Evolutionary conservation across 2,113 vertebrate genomes (phyloP).

Genomic region (Prunella fulvescens): DNA sequence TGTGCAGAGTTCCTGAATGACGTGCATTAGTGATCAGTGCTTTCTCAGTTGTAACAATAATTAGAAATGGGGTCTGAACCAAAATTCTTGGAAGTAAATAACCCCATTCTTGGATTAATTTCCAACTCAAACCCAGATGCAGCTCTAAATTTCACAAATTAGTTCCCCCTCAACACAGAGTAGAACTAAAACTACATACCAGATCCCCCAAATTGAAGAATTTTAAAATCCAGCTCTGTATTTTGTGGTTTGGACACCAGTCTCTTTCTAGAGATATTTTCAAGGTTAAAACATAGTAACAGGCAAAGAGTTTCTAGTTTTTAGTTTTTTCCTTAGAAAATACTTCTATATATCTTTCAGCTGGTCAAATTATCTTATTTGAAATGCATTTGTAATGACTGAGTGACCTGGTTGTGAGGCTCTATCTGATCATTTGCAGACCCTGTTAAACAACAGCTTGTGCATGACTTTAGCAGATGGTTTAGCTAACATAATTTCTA

Average conservation of each 20-base stretch:
- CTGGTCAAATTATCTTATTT: constrained; percentile 58
- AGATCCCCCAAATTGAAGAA: not conserved
- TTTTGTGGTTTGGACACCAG: constrained; percentile 45
- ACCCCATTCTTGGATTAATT: not conserved
- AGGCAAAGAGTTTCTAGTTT: not conserved
- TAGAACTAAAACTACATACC: constrained; percentile 14
- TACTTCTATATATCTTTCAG: constrained; percentile 55
- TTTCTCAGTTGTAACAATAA: constrained; percentile 27
- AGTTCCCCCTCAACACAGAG: not conserved
- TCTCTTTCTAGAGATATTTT: constrained; percentile 33
- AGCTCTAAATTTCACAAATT: constrained; percentile 23
- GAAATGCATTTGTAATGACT: constrained; percentile 49
- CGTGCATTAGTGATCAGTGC: not conserved
- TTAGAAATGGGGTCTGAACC: not conserved
- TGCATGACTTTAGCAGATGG: constrained; percentile 65
- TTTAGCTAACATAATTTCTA: constrained; percentile 65
- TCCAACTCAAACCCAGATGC: constrained; percentile 24
- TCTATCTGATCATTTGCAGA: constrained; percentile 65
- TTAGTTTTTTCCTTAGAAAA: constrained; percentile 39
- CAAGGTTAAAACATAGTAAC: constrained; percentile 38
- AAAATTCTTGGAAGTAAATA: constrained; percentile 22
- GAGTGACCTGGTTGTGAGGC: constrained; percentile 49
- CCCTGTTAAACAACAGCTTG: constrained; percentile 47
- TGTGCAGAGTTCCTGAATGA: not conserved
- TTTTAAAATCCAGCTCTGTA: not conserved